A percentile compares a stretch with the other conserved stretches of the same genome.
These are phyloP conservation scores for Capitulum mitella DNA, from an alignment of 2,888 invertebrate species.

Conservation along the genomic window DNA sequence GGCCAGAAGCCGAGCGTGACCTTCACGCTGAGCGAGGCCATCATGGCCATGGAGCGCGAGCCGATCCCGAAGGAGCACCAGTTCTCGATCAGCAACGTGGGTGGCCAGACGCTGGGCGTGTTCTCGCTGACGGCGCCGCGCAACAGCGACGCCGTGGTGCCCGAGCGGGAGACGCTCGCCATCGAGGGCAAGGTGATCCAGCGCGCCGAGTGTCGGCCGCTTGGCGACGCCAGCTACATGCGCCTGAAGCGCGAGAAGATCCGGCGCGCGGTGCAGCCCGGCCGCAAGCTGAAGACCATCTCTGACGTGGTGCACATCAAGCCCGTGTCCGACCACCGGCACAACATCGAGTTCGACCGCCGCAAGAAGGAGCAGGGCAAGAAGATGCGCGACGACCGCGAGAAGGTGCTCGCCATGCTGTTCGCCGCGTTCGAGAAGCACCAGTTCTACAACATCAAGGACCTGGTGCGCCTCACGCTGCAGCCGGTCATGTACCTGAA, in stretches of 20 bases:
- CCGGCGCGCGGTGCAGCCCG: slow-evolving; percentile 75
- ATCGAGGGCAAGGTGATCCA: slow-evolving; percentile 96
- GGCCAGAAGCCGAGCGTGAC: slow-evolving; percentile 83
- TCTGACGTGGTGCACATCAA: slow-evolving; percentile 82
- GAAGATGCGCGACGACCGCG: slow-evolving; percentile 90
- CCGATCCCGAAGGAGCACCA: slow-evolving; percentile 82
- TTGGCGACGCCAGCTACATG: slow-evolving; percentile 79
- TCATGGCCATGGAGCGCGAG: slow-evolving; percentile 46
- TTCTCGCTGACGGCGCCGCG: slow-evolving; percentile 71
- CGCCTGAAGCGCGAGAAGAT: slow-evolving; percentile 81
- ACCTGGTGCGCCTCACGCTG: slow-evolving; percentile 84
- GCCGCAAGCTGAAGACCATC: slow-evolving; percentile 74
- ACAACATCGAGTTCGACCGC: slow-evolving; percentile 76
- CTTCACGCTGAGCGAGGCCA: slow-evolving; percentile 70
- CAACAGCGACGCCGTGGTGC: slow-evolving; percentile 54
- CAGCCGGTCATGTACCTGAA: slow-evolving; percentile 94
- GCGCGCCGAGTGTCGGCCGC: slow-evolving; percentile 85
- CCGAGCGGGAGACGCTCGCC: slow-evolving; percentile 71
- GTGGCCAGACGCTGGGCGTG: slow-evolving; percentile 82
- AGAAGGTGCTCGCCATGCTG: slow-evolving; percentile 87
- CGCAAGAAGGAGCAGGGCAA: slow-evolving; percentile 91
- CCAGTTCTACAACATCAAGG: slow-evolving; percentile 98
- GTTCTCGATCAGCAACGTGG: slow-evolving; percentile 82
- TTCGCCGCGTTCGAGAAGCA: slow-evolving; percentile 99
- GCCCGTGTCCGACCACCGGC: slow-evolving; percentile 74